phyloP scores from a whole-genome alignment of 2,113 vertebrate species.

The Rhinopomastus cyanomelas region DNA sequence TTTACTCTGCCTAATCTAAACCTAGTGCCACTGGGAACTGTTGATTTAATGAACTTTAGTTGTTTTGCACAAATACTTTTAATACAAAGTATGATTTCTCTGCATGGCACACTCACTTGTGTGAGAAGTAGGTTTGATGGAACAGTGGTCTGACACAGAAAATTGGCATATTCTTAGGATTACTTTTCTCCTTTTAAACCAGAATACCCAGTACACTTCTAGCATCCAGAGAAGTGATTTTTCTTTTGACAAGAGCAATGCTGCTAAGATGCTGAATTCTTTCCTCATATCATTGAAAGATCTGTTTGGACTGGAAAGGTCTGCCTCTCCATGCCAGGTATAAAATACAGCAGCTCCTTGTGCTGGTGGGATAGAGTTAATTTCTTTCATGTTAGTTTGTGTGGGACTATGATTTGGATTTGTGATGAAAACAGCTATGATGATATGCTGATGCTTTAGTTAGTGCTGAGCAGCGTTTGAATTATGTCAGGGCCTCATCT shows the following conservation, averaged over 20 bases:
- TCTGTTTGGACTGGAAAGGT: background rate
- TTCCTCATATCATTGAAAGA: background rate
- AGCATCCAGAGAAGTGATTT: background rate
- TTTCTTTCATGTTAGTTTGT: background rate
- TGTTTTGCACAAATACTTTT: background rate
- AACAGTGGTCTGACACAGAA: background rate
- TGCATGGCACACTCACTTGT: background rate
- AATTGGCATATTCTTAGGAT: background rate
- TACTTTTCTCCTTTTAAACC: background rate
- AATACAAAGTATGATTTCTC: background rate
- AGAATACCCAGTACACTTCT: background rate
- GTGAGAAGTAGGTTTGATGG: background rate
- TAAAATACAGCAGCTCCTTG: background rate
- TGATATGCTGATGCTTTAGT: background rate
- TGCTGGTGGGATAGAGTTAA: too few species aligned
- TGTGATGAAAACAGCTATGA: background rate
- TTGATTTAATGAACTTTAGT: constrained; percentile 16
- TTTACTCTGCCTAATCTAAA: background rate
- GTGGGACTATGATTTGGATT: background rate
- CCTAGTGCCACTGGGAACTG: background rate
- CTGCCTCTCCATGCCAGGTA: background rate
- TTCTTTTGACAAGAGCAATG: background rate
- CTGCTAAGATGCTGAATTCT: background rate
- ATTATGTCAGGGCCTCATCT: background rate
- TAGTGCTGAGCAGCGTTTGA: background rate